Evolutionary conservation across 2,113 vertebrate species (phyloP).

Genomic region (Triplophysa tibetana): DNA sequence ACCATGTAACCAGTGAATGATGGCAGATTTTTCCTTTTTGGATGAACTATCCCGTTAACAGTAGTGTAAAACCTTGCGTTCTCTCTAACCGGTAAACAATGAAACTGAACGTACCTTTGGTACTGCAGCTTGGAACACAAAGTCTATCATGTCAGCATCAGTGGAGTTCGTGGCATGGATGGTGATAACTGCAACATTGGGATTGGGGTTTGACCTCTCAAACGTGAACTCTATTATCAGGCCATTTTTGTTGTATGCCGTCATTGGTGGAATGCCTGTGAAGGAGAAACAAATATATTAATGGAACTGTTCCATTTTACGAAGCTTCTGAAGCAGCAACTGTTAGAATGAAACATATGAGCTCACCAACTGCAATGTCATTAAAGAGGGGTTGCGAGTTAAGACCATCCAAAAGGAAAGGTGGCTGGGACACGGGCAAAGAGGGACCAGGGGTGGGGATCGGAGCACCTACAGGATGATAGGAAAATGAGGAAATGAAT

Average conservation of each 20-base stretch:
- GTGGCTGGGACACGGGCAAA: constrained; percentile 81
- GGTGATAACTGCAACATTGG: constrained; percentile 95
- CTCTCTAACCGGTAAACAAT: not conserved
- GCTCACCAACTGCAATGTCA: constrained; percentile 85
- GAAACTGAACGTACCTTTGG: constrained; percentile 84
- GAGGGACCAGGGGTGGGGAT: constrained; percentile 74
- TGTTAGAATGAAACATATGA: not conserved
- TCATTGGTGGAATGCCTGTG: constrained; percentile 93
- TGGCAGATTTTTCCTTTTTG: too few relatives aligned
- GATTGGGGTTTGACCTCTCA: constrained; percentile 94
- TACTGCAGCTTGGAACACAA: constrained; percentile 99
- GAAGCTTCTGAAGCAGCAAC: not conserved
- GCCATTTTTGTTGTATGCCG: constrained; percentile 96
- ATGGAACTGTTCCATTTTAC: not conserved
- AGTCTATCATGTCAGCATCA: constrained; percentile 96
- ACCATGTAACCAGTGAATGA: too few relatives aligned
- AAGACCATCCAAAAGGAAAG: constrained; percentile 92
- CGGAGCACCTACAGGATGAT: constrained; percentile 73
- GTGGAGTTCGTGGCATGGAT: constrained; percentile 96
- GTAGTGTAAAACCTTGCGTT: too few relatives aligned
- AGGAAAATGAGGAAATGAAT: constrained; percentile 18
- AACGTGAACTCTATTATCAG: constrained; percentile 99
- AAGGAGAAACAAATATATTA: not conserved
- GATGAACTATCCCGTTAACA: too few relatives aligned
- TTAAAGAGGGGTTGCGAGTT: constrained; percentile 90